Base-by-base conservation (phyloP, 2,888 invertebrate species). In the Crossocerus cetratus region DNA sequence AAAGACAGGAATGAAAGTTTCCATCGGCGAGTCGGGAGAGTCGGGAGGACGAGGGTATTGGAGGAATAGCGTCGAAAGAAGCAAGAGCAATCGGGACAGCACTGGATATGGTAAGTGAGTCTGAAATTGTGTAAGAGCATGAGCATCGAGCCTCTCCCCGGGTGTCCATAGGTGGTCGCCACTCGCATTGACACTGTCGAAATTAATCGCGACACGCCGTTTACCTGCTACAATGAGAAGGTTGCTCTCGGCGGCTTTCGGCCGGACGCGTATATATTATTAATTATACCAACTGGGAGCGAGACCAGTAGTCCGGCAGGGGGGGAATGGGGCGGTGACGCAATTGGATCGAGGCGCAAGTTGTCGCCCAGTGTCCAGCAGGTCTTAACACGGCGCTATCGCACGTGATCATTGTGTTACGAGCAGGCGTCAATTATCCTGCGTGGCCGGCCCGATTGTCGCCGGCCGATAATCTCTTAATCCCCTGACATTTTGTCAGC, bases 351-450 rank as follows among this genome's bases (percentile, higher is more conserved):
- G 65, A 59, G 71, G 58, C 68, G 65, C 74, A 64, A 69, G 54
- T 67, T 74, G 78, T 74, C 72, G 78, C 72, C 69, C 62, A 70
- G 69, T 75, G 67, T 72, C 78, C 78, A 75, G 75, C 68, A 78
- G 68, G 65, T 66, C 69, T 70, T 70, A 72, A 63, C 72, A 71
- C 44, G 68, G 68, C 53, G 70, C 75, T 78, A 78, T 72, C 74
- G 67, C 55, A 62, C 58, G 65, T 75, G 78, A 78, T 75, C 68
- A 70, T 70, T 78, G 75, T 78, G 67, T 72, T 70, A 72, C 68
- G 57, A 75, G 65, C 72, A 67, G 62, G 22, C 72, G 65, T 63
- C 74, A 78, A 75, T 78, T 76, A 76, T 63, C 69, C 66, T 61
- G 69, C 63, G 67, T 77, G 64, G 32, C 32, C 32, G 32, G 23